Percentiles rank a stretch among this genome's conserved stretches.
Conservation (phyloP, 2,113 vertebrate genomes). For the Ranitomeya variabilis region DNA sequence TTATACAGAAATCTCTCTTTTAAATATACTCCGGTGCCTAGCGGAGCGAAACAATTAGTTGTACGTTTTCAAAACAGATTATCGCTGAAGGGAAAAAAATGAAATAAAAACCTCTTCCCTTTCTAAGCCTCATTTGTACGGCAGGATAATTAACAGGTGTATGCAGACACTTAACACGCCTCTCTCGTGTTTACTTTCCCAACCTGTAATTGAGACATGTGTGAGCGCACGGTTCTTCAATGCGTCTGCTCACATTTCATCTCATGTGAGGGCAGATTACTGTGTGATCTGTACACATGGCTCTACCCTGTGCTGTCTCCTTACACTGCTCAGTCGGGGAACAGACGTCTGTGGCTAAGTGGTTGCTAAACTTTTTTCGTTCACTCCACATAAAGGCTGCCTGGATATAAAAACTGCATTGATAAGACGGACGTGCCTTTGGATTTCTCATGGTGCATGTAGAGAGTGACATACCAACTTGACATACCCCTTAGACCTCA, state of each 20-base stretch:
- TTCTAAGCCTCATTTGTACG: not conserved
- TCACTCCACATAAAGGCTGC: not conserved
- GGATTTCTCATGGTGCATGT: too few relatives aligned
- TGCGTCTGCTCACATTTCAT: slow-evolving; percentile 59
- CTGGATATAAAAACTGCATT: not conserved
- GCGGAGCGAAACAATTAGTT: slow-evolving; percentile 3
- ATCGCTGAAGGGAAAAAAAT: not conserved
- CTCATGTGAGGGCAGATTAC: slow-evolving; percentile 62
- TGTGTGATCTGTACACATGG: slow-evolving; percentile 68
- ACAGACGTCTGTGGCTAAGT: slow-evolving; percentile 16
- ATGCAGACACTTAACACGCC: not conserved
- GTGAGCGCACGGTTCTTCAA: not conserved
- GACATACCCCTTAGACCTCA: too few relatives aligned
- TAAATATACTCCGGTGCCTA: slow-evolving; percentile 7
- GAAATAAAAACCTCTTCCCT: not conserved
- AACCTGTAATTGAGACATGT: slow-evolving; percentile 44
- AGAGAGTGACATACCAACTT: too few relatives aligned
- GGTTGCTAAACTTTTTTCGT: slow-evolving; percentile 11
- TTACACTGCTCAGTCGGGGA: not conserved
- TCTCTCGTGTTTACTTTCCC: slow-evolving; percentile 45
- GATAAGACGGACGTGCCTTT: not conserved
- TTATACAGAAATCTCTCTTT: slow-evolving; percentile 16
- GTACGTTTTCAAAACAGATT: not conserved
- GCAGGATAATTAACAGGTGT: slow-evolving; percentile 31
- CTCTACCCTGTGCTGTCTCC: slow-evolving; percentile 63